phyloP scores from a whole-genome alignment of 2,888 invertebrate species.

The Neoascia interrupta region DNA sequence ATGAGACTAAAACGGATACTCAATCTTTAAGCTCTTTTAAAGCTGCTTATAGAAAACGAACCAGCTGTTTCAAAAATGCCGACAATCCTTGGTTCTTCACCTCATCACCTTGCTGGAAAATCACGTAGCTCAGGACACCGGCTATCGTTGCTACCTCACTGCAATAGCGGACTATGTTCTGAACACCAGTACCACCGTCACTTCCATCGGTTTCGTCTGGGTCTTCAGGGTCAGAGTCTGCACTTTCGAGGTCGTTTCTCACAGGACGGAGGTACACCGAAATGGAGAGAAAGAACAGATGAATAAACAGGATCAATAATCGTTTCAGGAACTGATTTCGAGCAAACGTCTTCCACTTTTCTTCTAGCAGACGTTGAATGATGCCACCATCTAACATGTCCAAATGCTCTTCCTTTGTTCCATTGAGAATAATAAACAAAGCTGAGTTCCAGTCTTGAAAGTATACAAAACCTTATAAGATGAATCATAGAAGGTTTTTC shows the following conservation, averaged over 20 bases:
- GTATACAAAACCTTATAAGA: neutral
- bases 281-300: constrained; percentile 91
- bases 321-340: constrained; percentile 95
- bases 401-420: constrained; percentile 97
- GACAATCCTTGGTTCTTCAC: constrained; percentile 95
- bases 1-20: constrained; percentile 85
- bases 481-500: neutral
- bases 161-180: constrained; percentile 81
- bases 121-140: constrained; percentile 92
- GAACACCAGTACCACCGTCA: constrained; percentile 79
- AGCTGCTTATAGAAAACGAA: constrained; percentile 76
- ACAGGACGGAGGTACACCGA: constrained; percentile 95
- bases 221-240: constrained; percentile 75
- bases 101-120: constrained; percentile 96
- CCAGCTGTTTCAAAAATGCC: constrained; percentile 95
- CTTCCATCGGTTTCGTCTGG: constrained; percentile 79
- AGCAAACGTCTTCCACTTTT: constrained; percentile 99
- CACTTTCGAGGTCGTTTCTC: constrained; percentile 74
- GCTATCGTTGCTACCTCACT: constrained; percentile 92
- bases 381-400: constrained; percentile 99
- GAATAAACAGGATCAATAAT: constrained; percentile 91
- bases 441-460: constrained; percentile 99
- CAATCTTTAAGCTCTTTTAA: neutral
- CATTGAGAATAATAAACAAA: constrained; percentile 97
- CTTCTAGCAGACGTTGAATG: constrained; percentile 96